These are phyloP conservation scores for Sussaba pulchella DNA, from an alignment of 2,888 invertebrate species.

Conservation along the genomic window DNA sequence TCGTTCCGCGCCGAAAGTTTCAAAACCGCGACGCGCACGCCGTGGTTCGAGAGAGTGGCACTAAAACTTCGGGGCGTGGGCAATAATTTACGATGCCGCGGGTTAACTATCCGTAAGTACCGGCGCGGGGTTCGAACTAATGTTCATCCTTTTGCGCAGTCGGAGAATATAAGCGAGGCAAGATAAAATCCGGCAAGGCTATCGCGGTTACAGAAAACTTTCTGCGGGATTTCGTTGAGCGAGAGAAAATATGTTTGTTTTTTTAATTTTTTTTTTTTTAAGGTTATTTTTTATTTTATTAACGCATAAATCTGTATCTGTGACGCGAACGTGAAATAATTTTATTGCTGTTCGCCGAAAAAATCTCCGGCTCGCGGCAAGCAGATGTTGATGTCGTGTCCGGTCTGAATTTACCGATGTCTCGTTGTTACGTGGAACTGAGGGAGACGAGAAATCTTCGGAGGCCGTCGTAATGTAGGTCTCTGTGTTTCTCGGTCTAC, in stretches of 20 bases:
- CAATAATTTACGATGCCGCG: conserved; percentile 82
- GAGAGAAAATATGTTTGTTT: conserved; percentile 70
- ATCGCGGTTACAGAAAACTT: conserved; percentile 5
- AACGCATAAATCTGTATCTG: conserved; percentile 81
- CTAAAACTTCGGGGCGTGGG: conserved; percentile 81
- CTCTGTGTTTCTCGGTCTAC: conserved; percentile 71
- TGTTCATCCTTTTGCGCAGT: conserved; percentile 73
- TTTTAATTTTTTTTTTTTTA: too few species aligned
- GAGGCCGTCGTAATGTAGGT: conserved; percentile 72
- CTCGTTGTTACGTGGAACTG: too few species aligned
- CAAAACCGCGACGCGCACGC: conserved; percentile 67
- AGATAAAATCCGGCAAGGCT: conserved; percentile 40
- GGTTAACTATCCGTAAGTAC: conserved; percentile 82
- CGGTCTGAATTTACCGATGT: too few species aligned
- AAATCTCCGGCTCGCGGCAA: conserved; percentile 67
- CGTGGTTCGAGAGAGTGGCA: conserved; percentile 70
- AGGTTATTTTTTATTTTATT: too few species aligned
- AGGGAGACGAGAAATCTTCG: conserved; percentile 46
- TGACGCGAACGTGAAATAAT: conserved; percentile 51
- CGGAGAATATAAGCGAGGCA: conserved; percentile 57
- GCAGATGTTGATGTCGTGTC: conserved; percentile 39
- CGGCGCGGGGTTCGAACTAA: conserved; percentile 72
- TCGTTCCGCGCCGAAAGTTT: conserved; percentile 57
- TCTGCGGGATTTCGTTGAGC: conserved; percentile 25
- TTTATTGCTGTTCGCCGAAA: conserved; percentile 81